Percentiles rank a stretch among this genome's conserved stretches.
phyloP scores from a whole-genome alignment of 2,113 vertebrate genomes.

The Numenius arquata region DNA sequence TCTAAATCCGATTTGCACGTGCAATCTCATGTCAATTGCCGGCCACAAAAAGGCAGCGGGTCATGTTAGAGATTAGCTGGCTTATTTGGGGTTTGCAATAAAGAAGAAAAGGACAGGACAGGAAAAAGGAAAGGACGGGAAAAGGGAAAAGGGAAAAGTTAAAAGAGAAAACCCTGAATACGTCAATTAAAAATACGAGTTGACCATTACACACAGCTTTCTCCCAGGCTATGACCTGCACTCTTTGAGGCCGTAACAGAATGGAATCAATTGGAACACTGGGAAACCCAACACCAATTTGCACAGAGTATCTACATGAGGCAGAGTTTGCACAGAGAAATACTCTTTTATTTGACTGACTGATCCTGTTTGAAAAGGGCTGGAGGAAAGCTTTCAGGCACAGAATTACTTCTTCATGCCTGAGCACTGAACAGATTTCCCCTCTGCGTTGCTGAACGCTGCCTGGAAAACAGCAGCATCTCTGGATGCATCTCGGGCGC shows the following conservation, averaged over 20 bases:
- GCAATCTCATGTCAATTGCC: neutral
- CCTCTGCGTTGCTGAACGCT: rapidly evolving
- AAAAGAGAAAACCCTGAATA: neutral
- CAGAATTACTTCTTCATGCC: neutral
- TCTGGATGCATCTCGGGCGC: neutral
- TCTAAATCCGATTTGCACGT: neutral
- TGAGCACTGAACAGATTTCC: neutral
- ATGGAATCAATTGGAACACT: neutral
- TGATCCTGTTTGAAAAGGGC: neutral
- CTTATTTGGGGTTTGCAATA: neutral
- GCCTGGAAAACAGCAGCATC: neutral
- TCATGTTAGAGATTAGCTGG: neutral
- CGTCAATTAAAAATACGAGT: neutral
- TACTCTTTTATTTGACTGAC: neutral
- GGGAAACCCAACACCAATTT: neutral
- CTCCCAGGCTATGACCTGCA: neutral
- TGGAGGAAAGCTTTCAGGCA: neutral
- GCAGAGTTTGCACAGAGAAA: constrained; percentile 5
- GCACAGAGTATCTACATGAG: neutral
- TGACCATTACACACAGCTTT: neutral
- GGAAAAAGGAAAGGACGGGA: no score
- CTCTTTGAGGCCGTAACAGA: neutral
- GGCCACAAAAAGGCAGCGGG: neutral
- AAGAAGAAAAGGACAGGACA: neutral
- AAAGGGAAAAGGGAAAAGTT: no score